phyloP scores from a whole-genome alignment of 2,113 vertebrate species.

The Tinamus guttatus region DNA sequence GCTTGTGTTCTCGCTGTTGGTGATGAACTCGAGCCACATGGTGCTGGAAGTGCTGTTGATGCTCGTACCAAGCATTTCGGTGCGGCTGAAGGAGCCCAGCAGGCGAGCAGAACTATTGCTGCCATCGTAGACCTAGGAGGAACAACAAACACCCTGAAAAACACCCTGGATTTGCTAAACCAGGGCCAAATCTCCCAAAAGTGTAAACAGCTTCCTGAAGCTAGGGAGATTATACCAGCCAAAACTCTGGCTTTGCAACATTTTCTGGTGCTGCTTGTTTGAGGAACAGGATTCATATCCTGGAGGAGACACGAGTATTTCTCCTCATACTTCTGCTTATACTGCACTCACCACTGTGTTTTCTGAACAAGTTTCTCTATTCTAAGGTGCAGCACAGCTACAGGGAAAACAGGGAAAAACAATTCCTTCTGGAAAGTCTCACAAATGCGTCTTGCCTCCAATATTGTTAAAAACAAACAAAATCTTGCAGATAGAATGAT shows the following conservation, averaged over 20 bases:
- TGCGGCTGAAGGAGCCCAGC: conserved; percentile 89
- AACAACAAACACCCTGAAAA: not conserved
- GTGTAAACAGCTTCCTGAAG: not conserved
- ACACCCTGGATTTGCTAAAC: rapidly evolving
- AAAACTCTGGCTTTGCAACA: rapidly evolving
- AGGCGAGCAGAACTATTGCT: conserved; percentile 90
- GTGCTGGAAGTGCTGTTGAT: conserved; percentile 97
- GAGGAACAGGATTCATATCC: not conserved
- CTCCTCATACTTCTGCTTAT: not conserved
- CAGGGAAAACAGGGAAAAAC: not conserved
- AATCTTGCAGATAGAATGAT: not conserved
- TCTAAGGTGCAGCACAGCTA: not conserved
- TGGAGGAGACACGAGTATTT: not conserved
- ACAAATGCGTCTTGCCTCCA: not conserved
- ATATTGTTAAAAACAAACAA: not conserved
- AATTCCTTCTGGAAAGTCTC: not conserved
- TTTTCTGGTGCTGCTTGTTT: rapidly evolving
- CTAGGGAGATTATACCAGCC: rapidly evolving
- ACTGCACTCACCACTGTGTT: not conserved
- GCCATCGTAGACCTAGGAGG: conserved; percentile 92
- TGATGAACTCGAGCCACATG: conserved; percentile 96
- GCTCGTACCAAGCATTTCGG: conserved; percentile 86
- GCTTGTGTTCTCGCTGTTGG: conserved; percentile 89
- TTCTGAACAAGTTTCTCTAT: not conserved
- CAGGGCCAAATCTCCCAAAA: rapidly evolving